Conservation (phyloP, 23 tunicate genomes). For the Corella eumyota region DNA sequence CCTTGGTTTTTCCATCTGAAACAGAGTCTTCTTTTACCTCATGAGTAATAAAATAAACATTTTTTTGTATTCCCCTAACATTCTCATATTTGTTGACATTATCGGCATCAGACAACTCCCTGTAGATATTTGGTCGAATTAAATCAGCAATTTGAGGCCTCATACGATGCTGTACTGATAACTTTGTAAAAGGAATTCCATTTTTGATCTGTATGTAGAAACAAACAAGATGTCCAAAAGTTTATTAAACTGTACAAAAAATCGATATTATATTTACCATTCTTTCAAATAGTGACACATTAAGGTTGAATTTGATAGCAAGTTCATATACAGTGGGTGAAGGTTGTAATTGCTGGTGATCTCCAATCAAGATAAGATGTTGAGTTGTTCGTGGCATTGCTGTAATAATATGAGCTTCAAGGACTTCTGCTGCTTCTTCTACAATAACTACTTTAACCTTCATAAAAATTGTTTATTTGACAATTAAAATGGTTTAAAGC, state of each 20-base stretch:
- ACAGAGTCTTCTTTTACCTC: constrained; percentile 34
- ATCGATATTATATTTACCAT: constrained; percentile 18
- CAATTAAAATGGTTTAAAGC: too few species aligned
- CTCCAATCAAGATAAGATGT: constrained; percentile 87
- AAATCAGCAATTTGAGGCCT: constrained; percentile 68
- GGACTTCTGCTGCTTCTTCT: constrained; percentile 94
- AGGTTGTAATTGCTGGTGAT: constrained; percentile 90
- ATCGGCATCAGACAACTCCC: constrained; percentile 38
- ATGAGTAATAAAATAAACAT: constrained; percentile 62
- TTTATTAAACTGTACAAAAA: not conserved
- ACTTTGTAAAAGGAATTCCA: constrained; percentile 21
- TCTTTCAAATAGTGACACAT: constrained; percentile 83
- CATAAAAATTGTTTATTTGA: too few species aligned
- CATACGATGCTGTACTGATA: constrained; percentile 83
- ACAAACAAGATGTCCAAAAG: too few species aligned
- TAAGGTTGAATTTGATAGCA: constrained; percentile 60
- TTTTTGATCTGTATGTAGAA: constrained; percentile 34
- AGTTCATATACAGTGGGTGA: constrained; percentile 78
- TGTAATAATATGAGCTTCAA: constrained; percentile 87
- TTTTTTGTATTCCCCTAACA: constrained; percentile 41
- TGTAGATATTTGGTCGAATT: constrained; percentile 59
- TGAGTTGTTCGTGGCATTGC: constrained; percentile 69
- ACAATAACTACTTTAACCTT: constrained; percentile 60
- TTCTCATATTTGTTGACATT: constrained; percentile 31
- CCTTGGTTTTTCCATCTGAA: constrained; percentile 51